Base-by-base conservation (phyloP, 2,888 invertebrate genomes). In the Nowickia ferox region DNA sequence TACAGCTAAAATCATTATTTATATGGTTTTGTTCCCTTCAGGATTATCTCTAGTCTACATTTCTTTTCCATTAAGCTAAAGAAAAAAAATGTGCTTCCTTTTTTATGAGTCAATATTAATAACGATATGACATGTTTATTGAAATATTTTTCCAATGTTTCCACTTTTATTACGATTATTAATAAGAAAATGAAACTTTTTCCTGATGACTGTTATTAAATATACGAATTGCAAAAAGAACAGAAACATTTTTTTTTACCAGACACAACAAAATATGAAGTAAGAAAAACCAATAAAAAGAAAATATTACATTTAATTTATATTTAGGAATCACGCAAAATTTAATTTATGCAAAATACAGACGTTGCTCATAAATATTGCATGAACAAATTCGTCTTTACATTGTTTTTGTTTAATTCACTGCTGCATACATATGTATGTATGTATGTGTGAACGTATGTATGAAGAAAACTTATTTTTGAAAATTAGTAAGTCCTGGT, bases 311-410 rank as follows among this genome's bases (percentile, higher is more conserved):
- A n/a, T 55, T 55, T 82, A 82, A 82, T 82, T 82, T 82, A 82
- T 82, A 75, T 46, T 61, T 69, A 40, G 19, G 30, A 75, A 82
- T 22, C 81, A 82, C 81, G 75, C 81, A 82, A 82, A 75, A 82
- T 69, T 68, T 69, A 81, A 75, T 82, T 69, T 82, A 82, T 82
- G 81, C 74, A 66, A 55, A 55, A 69, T 40, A 19, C 51, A 40
- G 13, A 68, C 11, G 11, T 38, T 48, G 30, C 6, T 30, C 30
- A 30, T 30, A 9, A 51, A 66, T 30, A 15, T 57, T 57, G n/a
- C 17, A 51, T 9, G 48, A 51, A n/a, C 9, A 13, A 4, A 46
- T 4, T 13, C 5, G 11, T 46, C 15, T 11, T 46, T 6, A 46
- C 3, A 15, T 3, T 46, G 11, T 46, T 46, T 46, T 46, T 46